Base-by-base conservation (phyloP, 2,888 invertebrate genomes). In the Apamea anceps region DNA sequence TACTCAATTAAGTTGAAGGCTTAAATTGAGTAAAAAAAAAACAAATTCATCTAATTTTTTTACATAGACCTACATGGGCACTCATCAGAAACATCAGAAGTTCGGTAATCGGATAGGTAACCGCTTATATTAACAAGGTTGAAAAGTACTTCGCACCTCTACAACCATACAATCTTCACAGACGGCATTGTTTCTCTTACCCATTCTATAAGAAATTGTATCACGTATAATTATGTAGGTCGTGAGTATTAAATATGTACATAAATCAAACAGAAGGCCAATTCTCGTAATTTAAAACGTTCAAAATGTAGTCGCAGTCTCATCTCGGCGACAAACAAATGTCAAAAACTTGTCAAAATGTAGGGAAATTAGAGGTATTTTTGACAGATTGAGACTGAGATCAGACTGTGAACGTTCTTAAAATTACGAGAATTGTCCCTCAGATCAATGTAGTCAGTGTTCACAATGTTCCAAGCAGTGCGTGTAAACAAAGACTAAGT, bases 401-500 rank as follows among this genome's bases (percentile, higher is more conserved):
- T n/a, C n/a, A n/a, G n/a, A n/a, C n/a, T n/a, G n/a, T n/a, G n/a
- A n/a, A n/a, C n/a, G n/a, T n/a, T n/a, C n/a, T n/a, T n/a, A n/a
- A n/a, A n/a, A n/a, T n/a, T n/a, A n/a, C n/a, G n/a, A n/a, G n/a
- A n/a, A n/a, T n/a, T n/a, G n/a, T n/a, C n/a, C n/a, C n/a, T n/a
- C n/a, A n/a, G n/a, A n/a, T 21, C 21, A 63, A 63, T 21, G 10
- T 37, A 65, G 62, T 28, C 63, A 45, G 28, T 75, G 18, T 63
- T 28, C 8, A 5, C 21, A 63, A 51, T 25, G 32, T 32, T 54
- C 37, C 15, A 51, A 51, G 5, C 66, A 32, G 37, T 60, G 6
- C 21, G n/a, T 82, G 70, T 70, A 51, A n/a, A 32, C 65, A 21
- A 3, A 51, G 15, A 65, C 45, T 76, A n/a, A 63, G 5, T 28